Conservation (phyloP, 2,113 vertebrate genomes). For the Syngnathus scovelli region DNA sequence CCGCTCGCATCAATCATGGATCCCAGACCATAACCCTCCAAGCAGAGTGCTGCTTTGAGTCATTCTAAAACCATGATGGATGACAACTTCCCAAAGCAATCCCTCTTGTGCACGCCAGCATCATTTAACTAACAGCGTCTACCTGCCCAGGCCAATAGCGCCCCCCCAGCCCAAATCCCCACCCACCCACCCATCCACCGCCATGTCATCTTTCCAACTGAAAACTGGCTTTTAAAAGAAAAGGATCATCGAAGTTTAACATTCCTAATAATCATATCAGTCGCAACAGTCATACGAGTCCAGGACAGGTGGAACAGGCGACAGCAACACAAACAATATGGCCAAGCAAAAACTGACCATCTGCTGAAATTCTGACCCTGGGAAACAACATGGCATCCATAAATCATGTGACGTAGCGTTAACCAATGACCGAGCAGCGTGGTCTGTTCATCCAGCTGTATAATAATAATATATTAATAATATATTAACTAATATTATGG, state of each 20-base stretch:
- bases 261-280: neutral
- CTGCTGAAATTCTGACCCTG: too few species aligned
- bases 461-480: too few species aligned
- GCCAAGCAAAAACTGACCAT: too few species aligned
- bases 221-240: neutral
- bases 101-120: constrained; percentile 61
- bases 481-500: too few species aligned
- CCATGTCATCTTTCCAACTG: neutral
- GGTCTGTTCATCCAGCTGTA: too few species aligned
- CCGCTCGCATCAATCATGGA: constrained; percentile 62
- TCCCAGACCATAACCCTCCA: constrained; percentile 67
- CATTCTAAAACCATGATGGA: constrained; percentile 75
- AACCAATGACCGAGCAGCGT: too few species aligned
- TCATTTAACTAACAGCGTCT: constrained; percentile 71
- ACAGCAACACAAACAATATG: too few species aligned
- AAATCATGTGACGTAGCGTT: too few species aligned
- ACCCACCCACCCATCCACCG: constrained; percentile 29
- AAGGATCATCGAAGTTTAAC: neutral
- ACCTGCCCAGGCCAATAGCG: constrained; percentile 52
- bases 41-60: constrained; percentile 62
- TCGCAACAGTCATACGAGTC: too few species aligned
- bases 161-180: constrained; percentile 32
- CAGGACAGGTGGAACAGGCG: too few species aligned
- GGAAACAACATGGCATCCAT: too few species aligned
- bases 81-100: constrained; percentile 73